Conservation (phyloP, 2,888 invertebrate genomes). For the Urechis unicinctus region DNA sequence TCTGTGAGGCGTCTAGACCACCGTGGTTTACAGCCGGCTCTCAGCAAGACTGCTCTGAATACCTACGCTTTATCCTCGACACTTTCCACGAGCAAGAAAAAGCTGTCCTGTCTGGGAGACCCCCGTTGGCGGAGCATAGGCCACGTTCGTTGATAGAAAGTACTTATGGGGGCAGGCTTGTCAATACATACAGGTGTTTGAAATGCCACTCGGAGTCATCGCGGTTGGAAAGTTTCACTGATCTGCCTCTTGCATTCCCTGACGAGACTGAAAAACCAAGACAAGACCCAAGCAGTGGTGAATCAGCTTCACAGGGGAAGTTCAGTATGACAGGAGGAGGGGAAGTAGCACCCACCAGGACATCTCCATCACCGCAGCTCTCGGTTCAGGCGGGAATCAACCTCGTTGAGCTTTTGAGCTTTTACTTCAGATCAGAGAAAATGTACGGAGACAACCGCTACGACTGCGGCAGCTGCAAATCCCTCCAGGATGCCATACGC, state of each 20-base stretch:
- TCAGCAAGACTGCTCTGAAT: constrained; percentile 85
- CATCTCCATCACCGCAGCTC: neutral
- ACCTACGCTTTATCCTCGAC: constrained; percentile 68
- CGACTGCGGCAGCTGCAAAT: constrained; percentile 69
- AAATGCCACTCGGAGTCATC: constrained; percentile 67
- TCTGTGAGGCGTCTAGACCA: constrained; percentile 67
- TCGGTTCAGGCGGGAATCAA: constrained; percentile 20
- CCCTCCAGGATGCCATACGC: constrained; percentile 70
- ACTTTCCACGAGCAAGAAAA: constrained; percentile 68
- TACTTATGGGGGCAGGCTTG: constrained; percentile 70
- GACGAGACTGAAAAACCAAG: constrained; percentile 23
- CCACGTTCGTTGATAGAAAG: constrained; percentile 55
- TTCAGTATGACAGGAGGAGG: neutral
- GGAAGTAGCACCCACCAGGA: neutral
- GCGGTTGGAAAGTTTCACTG: constrained; percentile 72
- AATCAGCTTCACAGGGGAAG: constrained; percentile 11
- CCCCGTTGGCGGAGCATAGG: neutral
- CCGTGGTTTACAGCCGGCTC: constrained; percentile 70
- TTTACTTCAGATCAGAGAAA: constrained; percentile 70
- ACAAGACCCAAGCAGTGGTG: too few relatives aligned
- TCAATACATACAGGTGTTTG: constrained; percentile 63
- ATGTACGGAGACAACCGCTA: constrained; percentile 77
- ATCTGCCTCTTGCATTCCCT: constrained; percentile 56
- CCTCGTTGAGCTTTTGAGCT: constrained; percentile 71
- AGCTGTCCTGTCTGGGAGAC: neutral